These are phyloP conservation scores for Anguilla megastoma DNA, from an alignment of 2,797 vertebrate genomes.

Conservation along the genomic window DNA sequence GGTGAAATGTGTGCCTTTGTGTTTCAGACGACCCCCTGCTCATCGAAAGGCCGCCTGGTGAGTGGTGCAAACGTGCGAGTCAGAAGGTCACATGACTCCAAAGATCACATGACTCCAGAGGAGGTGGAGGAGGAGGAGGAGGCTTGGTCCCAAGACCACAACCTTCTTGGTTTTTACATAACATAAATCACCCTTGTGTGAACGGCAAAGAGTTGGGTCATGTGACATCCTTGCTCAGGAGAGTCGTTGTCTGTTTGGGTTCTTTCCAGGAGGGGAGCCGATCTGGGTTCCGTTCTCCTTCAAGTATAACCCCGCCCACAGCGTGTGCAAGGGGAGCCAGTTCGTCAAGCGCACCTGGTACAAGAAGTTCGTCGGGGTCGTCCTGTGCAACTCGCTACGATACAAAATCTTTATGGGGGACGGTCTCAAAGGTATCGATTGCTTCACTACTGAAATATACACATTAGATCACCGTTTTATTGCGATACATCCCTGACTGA, in stretches of 20 bases:
- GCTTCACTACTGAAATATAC: background rate
- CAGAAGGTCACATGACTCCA: background rate
- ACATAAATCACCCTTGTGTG: too few species aligned
- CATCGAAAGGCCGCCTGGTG: constrained; percentile 95
- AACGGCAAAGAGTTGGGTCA: background rate
- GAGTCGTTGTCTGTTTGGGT: background rate
- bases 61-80: constrained; percentile 49
- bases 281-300: constrained; percentile 96
- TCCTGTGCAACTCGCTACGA: constrained; percentile 94
- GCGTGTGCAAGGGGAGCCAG: constrained; percentile 90
- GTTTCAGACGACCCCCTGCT: constrained; percentile 92
- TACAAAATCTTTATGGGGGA: constrained; percentile 99
- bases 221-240: background rate
- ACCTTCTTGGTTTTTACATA: background rate
- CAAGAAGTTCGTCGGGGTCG: constrained; percentile 93
- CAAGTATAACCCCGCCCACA: constrained; percentile 85
- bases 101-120: background rate
- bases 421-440: constrained; percentile 84
- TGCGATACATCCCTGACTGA: background rate
- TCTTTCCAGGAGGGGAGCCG: constrained; percentile 86
- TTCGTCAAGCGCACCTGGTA: constrained; percentile 98
- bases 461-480: background rate
- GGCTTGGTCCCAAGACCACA: background rate
- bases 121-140: too few species aligned
- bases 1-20: constrained; percentile 38